Evolutionary conservation across 2,888 invertebrate species (phyloP).

Genomic region (Drosophila infuscata): DNA sequence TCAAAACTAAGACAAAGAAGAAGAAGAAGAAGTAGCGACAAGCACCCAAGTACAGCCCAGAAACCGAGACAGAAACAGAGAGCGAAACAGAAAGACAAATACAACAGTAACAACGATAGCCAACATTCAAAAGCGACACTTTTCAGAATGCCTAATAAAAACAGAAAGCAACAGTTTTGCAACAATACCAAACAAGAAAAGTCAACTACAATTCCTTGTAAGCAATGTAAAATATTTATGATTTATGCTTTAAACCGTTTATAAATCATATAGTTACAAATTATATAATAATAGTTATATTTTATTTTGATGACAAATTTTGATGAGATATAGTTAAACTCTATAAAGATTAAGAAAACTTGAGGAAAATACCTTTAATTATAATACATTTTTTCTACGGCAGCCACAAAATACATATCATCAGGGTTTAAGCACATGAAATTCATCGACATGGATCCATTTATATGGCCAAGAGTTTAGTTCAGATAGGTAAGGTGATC

Average conservation of each 20-base stretch:
- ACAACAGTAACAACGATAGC: conserved; percentile 18
- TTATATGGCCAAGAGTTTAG: background rate
- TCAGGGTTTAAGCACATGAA: background rate
- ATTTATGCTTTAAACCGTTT: background rate
- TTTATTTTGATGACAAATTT: background rate
- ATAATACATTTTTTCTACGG: background rate
- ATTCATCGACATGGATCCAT: background rate
- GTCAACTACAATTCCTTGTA: background rate
- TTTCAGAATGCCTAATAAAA: conserved; percentile 47
- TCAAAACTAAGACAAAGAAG: conserved; percentile 30
- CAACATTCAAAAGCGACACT: conserved; percentile 11
- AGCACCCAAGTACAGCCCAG: conserved; percentile 16
- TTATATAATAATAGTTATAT: background rate
- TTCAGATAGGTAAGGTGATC: background rate
- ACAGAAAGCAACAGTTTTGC: conserved; percentile 20
- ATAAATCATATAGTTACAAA: background rate
- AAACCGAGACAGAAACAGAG: background rate
- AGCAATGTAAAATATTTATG: background rate
- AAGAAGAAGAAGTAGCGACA: conserved; percentile 35
- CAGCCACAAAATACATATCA: background rate
- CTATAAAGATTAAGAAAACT: background rate
- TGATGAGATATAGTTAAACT: background rate
- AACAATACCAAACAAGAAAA: conserved; percentile 12
- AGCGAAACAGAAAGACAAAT: background rate
- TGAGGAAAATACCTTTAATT: background rate